Evolutionary conservation across 2,797 vertebrate genomes (phyloP).

Genomic region (Pseudochirops corinnae): DNA sequence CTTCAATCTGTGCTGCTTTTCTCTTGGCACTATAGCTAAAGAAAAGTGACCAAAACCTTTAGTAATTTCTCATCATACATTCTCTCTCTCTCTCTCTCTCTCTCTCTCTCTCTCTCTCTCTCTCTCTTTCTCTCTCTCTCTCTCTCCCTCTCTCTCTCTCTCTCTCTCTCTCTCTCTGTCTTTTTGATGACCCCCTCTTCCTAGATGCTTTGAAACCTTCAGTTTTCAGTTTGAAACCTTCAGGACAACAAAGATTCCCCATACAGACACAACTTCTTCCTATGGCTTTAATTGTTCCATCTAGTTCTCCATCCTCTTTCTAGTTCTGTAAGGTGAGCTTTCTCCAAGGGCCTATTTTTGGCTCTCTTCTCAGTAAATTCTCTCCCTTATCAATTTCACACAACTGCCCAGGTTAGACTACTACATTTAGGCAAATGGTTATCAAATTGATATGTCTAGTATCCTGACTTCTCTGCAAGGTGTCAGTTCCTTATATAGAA

Average conservation of each 20-base stretch:
- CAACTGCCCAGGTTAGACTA: not conserved
- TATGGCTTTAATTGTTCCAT: not conserved
- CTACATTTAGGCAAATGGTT: not conserved
- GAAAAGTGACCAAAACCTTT: too few relatives aligned
- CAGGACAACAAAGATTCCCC: not conserved
- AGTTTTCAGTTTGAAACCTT: too few relatives aligned
- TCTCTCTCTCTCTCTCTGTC: not conserved
- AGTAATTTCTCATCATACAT: too few relatives aligned
- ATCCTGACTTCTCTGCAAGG: too few relatives aligned
- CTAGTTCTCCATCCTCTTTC: not conserved
- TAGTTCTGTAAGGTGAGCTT: not conserved
- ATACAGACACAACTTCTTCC: not conserved
- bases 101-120: too few relatives aligned
- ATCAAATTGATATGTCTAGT: too few relatives aligned
- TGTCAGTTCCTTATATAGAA: not conserved
- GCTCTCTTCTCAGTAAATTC: not conserved
- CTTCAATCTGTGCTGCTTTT: not conserved
- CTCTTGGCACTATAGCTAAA: not conserved
- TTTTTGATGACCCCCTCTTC: not conserved
- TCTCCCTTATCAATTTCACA: not conserved
- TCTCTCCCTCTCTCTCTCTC: not conserved
- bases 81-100: not conserved
- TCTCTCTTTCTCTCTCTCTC: not conserved
- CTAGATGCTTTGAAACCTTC: not conserved
- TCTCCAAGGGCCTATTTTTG: not conserved